phyloP scores from a whole-genome alignment of 2,888 invertebrate species.

The Phengaris alcon region DNA sequence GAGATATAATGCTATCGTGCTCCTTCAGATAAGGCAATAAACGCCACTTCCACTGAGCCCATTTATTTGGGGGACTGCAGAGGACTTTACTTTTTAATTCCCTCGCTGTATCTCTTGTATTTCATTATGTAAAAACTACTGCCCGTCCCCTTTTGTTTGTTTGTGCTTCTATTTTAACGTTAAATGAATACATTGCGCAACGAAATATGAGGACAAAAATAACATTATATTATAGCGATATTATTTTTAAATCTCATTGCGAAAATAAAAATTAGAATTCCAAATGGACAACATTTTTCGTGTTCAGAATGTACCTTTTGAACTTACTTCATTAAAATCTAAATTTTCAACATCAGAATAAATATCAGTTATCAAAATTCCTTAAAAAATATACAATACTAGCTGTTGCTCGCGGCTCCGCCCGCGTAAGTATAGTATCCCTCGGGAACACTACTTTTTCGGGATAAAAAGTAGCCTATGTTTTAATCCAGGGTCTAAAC shows the following conservation, averaged over 20 bases:
- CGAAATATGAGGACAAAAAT: background rate
- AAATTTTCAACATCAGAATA: background rate
- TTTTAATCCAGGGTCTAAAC: no score
- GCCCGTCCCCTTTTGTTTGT: background rate
- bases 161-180: conserved; percentile 4
- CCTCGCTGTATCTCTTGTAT: conserved; percentile 47
- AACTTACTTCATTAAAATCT: background rate
- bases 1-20: conserved; percentile 67
- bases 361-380: background rate
- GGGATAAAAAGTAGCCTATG: no score
- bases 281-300: background rate
- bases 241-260: background rate
- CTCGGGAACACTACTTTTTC: no score
- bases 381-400: background rate
- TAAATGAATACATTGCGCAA: background rate
- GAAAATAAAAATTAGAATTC: background rate
- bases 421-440: no score
- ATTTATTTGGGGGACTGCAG: conserved; percentile 66
- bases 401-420: no score
- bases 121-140: conserved; percentile 54
- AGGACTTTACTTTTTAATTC: conserved; percentile 61
- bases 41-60: conserved; percentile 68
- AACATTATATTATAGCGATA: background rate
- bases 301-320: background rate
- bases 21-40: conserved; percentile 71